Evolutionary conservation across 2,797 vertebrate species (phyloP).

Genomic region (Anguilla megastoma): DNA sequence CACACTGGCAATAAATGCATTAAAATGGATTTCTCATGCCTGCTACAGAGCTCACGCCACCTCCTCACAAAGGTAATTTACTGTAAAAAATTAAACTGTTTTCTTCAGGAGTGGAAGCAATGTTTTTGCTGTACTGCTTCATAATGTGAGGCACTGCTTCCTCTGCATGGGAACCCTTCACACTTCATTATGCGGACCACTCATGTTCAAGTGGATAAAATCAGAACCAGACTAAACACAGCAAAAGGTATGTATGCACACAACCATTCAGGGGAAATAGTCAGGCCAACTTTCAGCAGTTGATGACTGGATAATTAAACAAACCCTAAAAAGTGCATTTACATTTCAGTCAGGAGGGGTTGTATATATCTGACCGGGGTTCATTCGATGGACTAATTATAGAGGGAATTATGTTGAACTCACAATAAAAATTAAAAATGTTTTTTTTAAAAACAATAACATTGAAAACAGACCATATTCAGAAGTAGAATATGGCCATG

Average conservation of each 20-base stretch:
- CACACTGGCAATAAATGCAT: background rate
- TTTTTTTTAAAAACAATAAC: background rate
- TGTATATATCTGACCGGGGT: constrained; percentile 27
- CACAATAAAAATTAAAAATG: too few relatives aligned
- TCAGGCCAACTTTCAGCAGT: constrained; percentile 6
- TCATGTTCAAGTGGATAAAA: constrained; percentile 18
- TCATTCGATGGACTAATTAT: constrained; percentile 1
- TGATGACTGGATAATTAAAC: constrained; percentile 26
- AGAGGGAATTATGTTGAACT: background rate
- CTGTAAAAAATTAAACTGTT: background rate
- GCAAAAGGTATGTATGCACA: constrained; percentile 10
- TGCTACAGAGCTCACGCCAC: background rate
- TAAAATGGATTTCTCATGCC: background rate
- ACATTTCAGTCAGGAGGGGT: background rate
- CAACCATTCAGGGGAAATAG: background rate
- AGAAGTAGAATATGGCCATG: background rate
- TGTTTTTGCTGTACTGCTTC: background rate
- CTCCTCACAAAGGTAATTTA: constrained; percentile 1
- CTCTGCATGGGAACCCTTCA: constrained; percentile 30
- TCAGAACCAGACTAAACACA: constrained; percentile 33
- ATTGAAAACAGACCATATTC: constrained; percentile 12
- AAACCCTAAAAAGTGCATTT: background rate
- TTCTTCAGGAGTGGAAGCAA: background rate
- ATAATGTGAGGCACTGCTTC: background rate
- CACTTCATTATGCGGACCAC: constrained; percentile 28